Percentiles rank a stretch among this genome's conserved stretches.
These are phyloP conservation scores for Cassiopea xamachana DNA, from an alignment of 30 jellyfish, hydroid and myxozoan species.

Conservation along the genomic window DNA sequence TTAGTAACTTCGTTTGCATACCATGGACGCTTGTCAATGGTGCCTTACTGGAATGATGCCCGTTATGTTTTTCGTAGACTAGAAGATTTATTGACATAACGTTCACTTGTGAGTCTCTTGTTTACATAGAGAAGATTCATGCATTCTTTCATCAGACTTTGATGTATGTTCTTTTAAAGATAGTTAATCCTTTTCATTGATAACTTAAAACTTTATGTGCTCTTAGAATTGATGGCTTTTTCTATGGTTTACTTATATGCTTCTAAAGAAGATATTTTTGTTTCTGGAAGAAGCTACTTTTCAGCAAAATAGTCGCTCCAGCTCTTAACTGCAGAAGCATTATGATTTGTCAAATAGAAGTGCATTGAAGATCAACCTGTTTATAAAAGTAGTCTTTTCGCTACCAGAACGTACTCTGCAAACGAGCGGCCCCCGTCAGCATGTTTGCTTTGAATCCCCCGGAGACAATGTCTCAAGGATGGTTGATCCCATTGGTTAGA, in stretches of 20 bases:
- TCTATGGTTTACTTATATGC: background rate
- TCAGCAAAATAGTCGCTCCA: background rate
- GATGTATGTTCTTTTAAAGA: background rate
- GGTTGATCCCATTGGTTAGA: slow-evolving; percentile 63
- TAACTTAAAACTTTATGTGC: background rate
- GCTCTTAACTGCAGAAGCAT: background rate
- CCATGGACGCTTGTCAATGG: background rate
- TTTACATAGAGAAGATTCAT: background rate
- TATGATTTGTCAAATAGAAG: no score
- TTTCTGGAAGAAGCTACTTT: background rate
- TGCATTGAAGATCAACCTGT: background rate
- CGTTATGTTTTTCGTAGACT: background rate
- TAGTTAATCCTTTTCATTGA: background rate
- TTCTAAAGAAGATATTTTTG: background rate
- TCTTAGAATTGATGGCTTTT: background rate
- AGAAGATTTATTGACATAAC: background rate
- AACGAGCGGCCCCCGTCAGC: slow-evolving; percentile 71
- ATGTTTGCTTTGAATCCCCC: slow-evolving; percentile 63
- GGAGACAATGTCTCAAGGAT: slow-evolving; percentile 50
- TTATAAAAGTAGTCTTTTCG: background rate
- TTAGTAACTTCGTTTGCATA: background rate
- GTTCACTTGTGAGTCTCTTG: background rate
- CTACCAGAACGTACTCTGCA: background rate
- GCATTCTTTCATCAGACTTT: background rate
- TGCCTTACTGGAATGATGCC: background rate